A percentile compares a stretch with the other conserved stretches of the same genome.
These are phyloP conservation scores for Clistopyga incitator DNA, from an alignment of 2,888 invertebrate genomes.

Conservation along the genomic window DNA sequence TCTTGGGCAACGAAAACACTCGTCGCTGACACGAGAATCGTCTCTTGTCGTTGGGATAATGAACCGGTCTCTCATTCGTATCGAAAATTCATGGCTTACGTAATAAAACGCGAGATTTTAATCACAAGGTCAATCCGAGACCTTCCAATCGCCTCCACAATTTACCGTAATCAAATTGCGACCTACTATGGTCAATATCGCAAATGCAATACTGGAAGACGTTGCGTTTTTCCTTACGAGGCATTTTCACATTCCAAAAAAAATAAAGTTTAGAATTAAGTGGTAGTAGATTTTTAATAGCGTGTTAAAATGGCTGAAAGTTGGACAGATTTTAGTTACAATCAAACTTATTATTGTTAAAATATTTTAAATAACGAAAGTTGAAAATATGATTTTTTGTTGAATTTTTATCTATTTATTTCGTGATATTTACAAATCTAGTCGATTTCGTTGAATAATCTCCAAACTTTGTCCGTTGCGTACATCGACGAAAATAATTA, in stretches of 20 bases:
- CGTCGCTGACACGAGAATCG: not conserved
- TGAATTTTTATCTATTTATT: slow-evolving; percentile 1
- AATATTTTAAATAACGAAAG: no score
- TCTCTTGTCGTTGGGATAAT: no score
- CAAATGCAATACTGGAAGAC: not conserved
- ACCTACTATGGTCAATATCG: not conserved
- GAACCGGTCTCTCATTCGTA: not conserved
- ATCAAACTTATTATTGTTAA: no score
- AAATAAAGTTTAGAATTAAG: no score
- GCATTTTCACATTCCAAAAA: not conserved
- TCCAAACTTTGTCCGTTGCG: not conserved
- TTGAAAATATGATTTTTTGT: no score
- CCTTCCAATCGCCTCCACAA: not conserved
- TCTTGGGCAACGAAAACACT: slow-evolving; percentile 16
- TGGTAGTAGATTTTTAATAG: no score
- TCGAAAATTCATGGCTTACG: slow-evolving; percentile 31
- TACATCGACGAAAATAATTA: not conserved
- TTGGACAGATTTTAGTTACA: no score
- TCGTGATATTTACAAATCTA: slow-evolving; percentile 17
- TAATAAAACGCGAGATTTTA: slow-evolving; percentile 9
- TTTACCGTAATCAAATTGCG: not conserved
- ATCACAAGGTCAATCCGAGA: slow-evolving; percentile 15
- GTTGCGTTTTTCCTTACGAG: not conserved
- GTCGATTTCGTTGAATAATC: not conserved
- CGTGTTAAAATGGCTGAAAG: no score